Base-by-base conservation (phyloP, 2,797 vertebrate genomes). In the Podarcis lilfordi region DNA sequence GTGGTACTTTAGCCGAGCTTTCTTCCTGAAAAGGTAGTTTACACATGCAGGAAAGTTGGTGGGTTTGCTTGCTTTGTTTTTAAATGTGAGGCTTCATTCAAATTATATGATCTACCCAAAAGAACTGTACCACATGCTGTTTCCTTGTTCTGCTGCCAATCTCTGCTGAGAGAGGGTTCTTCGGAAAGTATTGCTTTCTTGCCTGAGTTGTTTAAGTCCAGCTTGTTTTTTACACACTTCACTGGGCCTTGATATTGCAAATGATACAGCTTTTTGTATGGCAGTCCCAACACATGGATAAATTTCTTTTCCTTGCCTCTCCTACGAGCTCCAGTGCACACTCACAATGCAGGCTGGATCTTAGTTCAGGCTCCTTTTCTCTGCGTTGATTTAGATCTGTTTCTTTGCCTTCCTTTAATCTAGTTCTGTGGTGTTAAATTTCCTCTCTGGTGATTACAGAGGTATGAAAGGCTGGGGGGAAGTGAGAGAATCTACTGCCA, bases 381-480 rank as follows among this genome's bases (percentile, higher is more conserved):
- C 90, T 92, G 85, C 91, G 45, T 91, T 0, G 82, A 55, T 84
- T 87, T 82, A 91, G 86, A n/a, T 91, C 86, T 74, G 43, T 89
- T 82, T 86, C 87, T 92, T 93, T 92, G 89, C 90, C 89, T 88
- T 59, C 45, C 74, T 55, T 93, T 91, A 92, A 91, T 88, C 82
- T 1, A 0, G 13, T 88, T 91, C 91, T 72, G 92, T 90, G 89
- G 77, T 71, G 74, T 91, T n/a, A 3, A 78, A 40, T 86, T 93
- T 91, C 92, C 40, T 89, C 74, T 64, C 89, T 84, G 21, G 77
- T 87, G 82, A 86, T 78, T 89, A 71, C 61, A 86, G 15, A 35
- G 64, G 50, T 72, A 69, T 91, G 83, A 93, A 94, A 86, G 89
- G 68, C 68, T 86, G 11, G 55, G 40, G 8, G 69, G 7, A 87